These are phyloP conservation scores for Phocoena phocoena DNA, from an alignment of 2,113 vertebrate genomes.

Conservation along the genomic window DNA sequence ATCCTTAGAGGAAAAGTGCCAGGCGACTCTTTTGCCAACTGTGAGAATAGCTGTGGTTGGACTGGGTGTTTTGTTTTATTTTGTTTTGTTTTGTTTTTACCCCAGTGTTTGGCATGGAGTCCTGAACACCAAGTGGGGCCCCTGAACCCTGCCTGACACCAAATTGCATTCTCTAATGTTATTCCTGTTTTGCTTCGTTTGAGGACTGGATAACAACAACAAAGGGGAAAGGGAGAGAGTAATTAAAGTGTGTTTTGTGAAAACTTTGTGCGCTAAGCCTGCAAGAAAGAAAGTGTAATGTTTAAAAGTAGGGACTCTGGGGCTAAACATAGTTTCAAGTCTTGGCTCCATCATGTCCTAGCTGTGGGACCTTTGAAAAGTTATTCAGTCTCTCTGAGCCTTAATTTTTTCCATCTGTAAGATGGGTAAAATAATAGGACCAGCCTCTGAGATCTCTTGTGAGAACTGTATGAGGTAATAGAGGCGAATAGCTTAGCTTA, in stretches of 20 bases:
- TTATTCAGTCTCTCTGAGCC: not conserved
- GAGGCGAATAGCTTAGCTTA: not conserved
- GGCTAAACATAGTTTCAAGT: not conserved
- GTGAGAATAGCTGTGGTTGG: conserved; percentile 55
- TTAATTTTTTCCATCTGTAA: not conserved
- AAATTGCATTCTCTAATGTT: conserved; percentile 26
- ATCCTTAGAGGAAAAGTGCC: conserved; percentile 48
- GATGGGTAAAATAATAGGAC: not conserved
- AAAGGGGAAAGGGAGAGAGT: not conserved
- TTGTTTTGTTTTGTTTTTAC: conserved; percentile 61
- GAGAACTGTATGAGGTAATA: not conserved
- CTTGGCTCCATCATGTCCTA: not conserved
- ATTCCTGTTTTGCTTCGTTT: conserved; percentile 37
- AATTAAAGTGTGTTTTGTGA: conserved; percentile 10
- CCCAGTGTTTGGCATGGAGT: conserved; percentile 39
- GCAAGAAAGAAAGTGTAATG: not conserved
- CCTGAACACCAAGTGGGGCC: conserved; percentile 46
- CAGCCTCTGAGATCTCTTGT: not conserved
- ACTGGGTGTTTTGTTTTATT: conserved; percentile 51
- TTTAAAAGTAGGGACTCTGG: not conserved
- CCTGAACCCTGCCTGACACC: conserved; percentile 67
- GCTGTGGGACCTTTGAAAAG: not conserved
- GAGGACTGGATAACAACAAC: conserved; percentile 1
- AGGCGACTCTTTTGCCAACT: conserved; percentile 54
- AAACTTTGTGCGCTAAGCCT: not conserved